Evolutionary conservation across 2,888 invertebrate species (phyloP), one percentile per base, ranked within the genome.

Genomic region (Dinocampus coccinellae): DNA sequence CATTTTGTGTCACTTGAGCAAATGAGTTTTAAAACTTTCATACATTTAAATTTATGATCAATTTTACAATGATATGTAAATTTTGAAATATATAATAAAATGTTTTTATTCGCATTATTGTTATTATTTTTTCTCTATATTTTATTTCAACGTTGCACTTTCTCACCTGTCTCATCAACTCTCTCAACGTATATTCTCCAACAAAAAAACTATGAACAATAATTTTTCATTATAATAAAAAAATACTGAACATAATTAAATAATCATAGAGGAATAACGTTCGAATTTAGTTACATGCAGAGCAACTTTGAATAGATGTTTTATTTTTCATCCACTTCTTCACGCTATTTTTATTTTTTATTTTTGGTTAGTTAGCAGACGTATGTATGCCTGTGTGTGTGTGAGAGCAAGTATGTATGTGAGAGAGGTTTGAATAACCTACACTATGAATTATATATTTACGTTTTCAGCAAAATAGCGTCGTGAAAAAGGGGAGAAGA

Each of bases 281-380:
- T 55, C 65, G n/a, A 13, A 55, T 4, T n/a, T 22, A 55, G 34
- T 55, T 34, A 53, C 55, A 53, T 65, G 22, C 65, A 20, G 33
- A 65, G 55, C 55, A 29, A 65, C 34, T 55, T 53, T 53, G 55
- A 65, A 65, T 55, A 3, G 53, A 20, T 33, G 65, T 55, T 65
- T 55, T 26, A 52, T 65, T 55, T 33, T 36, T 10, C 13, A 64
- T 20, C 47, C 42, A 42, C 16, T 42, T 53, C 13, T 55, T 9
- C 16, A 7, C 4, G n/a, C 55, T 6, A 7, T 0, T 53, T 65
- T n/a, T n/a, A n/a, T n/a, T n/a, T n/a, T n/a, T n/a, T n/a, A n/a
- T n/a, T n/a, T n/a, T n/a, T n/a, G n/a, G n/a, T n/a, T n/a, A n/a
- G n/a, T n/a, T n/a, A n/a, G n/a, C n/a, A n/a, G n/a, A n/a, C 52